Conservation (phyloP, 2,888 invertebrate species). For the Sympetrum striolatum region DNA sequence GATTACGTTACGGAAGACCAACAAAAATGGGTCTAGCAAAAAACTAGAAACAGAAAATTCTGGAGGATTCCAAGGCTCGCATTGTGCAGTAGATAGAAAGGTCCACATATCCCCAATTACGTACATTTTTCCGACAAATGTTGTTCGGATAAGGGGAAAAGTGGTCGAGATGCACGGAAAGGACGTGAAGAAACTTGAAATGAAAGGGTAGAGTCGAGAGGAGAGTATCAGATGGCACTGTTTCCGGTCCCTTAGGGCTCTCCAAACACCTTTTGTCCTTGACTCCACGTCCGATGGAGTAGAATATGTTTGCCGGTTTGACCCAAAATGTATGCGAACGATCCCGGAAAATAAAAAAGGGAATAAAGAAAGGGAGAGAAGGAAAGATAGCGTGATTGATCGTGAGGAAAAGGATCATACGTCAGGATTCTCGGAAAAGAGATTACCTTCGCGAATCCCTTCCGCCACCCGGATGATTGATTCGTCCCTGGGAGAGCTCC, state of each 20-base stretch:
- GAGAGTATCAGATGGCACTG: not conserved
- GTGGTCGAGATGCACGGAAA: not conserved
- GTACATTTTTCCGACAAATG: no score
- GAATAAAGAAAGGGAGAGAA: not conserved
- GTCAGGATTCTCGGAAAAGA: conserved; percentile 43
- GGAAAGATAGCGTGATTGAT: not conserved
- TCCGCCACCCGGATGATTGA: not conserved
- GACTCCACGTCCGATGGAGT: not conserved
- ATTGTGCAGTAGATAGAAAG: no score
- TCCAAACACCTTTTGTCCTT: not conserved
- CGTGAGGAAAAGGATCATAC: conserved; percentile 24
- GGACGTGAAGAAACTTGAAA: not conserved
- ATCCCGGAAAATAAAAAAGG: not conserved
- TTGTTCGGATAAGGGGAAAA: no score
- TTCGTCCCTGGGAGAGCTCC: not conserved
- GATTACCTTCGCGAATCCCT: conserved; percentile 23
- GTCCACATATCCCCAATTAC: no score
- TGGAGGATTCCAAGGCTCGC: no score
- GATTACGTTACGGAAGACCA: no score
- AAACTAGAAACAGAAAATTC: no score
- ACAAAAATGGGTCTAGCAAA: no score
- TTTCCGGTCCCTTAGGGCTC: not conserved
- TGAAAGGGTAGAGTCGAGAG: not conserved
- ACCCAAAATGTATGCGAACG: not conserved
- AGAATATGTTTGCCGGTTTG: not conserved